Percentiles rank a stretch among this genome's conserved stretches.
Conservation (phyloP, 2,888 invertebrate species). For the Calameuta idolon region DNA sequence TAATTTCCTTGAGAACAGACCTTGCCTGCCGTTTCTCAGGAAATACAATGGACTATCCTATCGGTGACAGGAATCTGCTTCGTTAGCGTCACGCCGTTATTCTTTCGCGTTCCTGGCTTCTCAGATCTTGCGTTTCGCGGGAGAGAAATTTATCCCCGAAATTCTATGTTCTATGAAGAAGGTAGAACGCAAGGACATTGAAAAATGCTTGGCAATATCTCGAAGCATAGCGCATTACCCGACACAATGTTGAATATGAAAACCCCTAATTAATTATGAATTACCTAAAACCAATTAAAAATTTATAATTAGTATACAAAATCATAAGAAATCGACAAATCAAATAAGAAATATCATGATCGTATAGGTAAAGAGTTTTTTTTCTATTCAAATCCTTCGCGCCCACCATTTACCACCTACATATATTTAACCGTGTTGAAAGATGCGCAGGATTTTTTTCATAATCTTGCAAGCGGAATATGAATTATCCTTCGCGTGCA, state of each 20-base stretch:
- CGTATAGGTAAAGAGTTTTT: not conserved
- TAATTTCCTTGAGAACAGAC: conserved; percentile 9
- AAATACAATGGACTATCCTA: conserved; percentile 5
- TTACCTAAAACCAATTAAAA: not conserved
- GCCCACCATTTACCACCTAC: not conserved
- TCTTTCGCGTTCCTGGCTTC: conserved; percentile 3
- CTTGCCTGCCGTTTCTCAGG: conserved; percentile 13
- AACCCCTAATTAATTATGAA: not conserved
- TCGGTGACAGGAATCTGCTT: not conserved
- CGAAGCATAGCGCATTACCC: not conserved
- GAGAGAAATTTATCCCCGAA: not conserved
- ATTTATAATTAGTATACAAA: not conserved
- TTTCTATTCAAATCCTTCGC: not conserved
- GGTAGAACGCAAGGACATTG: not conserved
- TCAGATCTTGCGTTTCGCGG: not conserved
- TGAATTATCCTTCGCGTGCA: conserved; percentile 12
- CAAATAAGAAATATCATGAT: not conserved
- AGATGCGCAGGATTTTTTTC: not conserved
- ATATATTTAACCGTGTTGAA: not conserved
- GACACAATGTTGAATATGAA: not conserved
- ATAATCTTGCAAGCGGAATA: conserved; percentile 12
- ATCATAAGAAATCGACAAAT: not conserved
- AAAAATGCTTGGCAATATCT: not conserved
- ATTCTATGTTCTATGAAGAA: not conserved
- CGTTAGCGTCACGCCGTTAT: conserved; percentile 2